phyloP scores from a whole-genome alignment of 1,140 invertebrate genomes.

The Zelostemma sp. region DNA sequence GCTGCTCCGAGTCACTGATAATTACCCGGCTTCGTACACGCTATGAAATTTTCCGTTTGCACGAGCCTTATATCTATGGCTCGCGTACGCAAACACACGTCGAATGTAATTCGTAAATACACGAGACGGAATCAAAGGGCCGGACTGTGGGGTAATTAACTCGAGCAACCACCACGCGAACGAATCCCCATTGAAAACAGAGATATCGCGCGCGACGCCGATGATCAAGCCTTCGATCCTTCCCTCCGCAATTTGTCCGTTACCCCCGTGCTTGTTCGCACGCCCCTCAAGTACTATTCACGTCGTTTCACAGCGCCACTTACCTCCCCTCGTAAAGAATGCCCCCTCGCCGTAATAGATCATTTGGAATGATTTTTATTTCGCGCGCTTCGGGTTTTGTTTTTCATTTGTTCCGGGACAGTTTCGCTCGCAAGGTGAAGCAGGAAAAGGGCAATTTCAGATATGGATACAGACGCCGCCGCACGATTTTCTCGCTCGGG shows the following conservation, averaged over 20 bases:
- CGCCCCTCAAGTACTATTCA: slow-evolving; percentile 1
- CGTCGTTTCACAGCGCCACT: neutral
- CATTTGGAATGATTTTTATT: neutral
- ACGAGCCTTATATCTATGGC: slow-evolving; percentile 52
- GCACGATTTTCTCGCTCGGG: slow-evolving; percentile 32
- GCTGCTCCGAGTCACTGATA: slow-evolving; percentile 36
- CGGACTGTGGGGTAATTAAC: slow-evolving; percentile 59
- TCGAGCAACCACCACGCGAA: slow-evolving; percentile 38
- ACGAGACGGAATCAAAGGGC: slow-evolving; percentile 39
- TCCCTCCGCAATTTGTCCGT: neutral
- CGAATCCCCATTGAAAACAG: slow-evolving; percentile 53
- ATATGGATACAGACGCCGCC: slow-evolving; percentile 16
- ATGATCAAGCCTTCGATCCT: slow-evolving; percentile 43
- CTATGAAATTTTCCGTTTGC: slow-evolving; percentile 60
- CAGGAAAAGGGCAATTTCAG: slow-evolving; percentile 28
- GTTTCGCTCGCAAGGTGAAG: slow-evolving; percentile 2
- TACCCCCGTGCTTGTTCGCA: slow-evolving; percentile 1
- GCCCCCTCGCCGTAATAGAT: neutral
- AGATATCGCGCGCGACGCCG: slow-evolving; percentile 53
- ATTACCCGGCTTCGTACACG: slow-evolving; percentile 61
- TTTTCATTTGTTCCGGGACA: no score
- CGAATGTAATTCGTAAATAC: slow-evolving; percentile 34
- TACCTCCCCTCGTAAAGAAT: neutral
- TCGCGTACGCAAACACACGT: slow-evolving; percentile 19
- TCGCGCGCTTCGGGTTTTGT: neutral